phyloP scores from a whole-genome alignment of 2,888 invertebrate genomes.

The Aproaerema taeniolella region DNA sequence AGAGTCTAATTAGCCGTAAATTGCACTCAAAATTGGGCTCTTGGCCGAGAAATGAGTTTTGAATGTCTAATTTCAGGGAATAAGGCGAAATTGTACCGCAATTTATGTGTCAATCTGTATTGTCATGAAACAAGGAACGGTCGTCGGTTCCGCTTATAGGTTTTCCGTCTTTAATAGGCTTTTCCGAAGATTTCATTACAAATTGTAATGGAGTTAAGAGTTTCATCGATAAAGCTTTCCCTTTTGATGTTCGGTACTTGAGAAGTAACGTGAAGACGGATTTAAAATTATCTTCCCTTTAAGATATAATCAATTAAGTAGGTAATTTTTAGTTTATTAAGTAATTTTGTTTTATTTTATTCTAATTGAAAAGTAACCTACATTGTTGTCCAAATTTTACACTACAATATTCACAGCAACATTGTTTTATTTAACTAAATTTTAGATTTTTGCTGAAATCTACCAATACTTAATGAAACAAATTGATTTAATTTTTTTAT shows the following conservation, averaged over 20 bases:
- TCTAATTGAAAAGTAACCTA: too few species aligned
- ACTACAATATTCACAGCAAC: not conserved
- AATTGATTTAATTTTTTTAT: too few species aligned
- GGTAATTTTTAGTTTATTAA: too few species aligned
- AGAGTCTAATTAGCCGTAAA: constrained; percentile 70
- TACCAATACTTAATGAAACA: too few species aligned
- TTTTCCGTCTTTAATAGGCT: constrained; percentile 8
- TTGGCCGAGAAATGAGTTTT: constrained; percentile 65
- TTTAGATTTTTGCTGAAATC: too few species aligned
- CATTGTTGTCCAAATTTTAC: not conserved
- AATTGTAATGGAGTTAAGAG: constrained; percentile 9
- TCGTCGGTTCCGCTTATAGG: constrained; percentile 23
- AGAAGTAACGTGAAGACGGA: too few species aligned
- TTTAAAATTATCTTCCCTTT: too few species aligned
- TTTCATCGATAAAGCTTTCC: not conserved
- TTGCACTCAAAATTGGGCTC: constrained; percentile 64
- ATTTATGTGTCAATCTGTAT: constrained; percentile 56
- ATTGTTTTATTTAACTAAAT: not conserved
- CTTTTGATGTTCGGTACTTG: not conserved
- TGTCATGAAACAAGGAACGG: constrained; percentile 33
- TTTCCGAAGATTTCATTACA: constrained; percentile 10
- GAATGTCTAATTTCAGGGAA: constrained; percentile 66
- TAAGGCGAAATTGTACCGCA: constrained; percentile 55
- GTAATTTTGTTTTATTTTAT: too few species aligned
- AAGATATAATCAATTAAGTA: too few species aligned